Evolutionary conservation across 2,113 vertebrate species (phyloP), one percentile per base, ranked within the genome.

Genomic region (Rhagologus leucostigma): DNA sequence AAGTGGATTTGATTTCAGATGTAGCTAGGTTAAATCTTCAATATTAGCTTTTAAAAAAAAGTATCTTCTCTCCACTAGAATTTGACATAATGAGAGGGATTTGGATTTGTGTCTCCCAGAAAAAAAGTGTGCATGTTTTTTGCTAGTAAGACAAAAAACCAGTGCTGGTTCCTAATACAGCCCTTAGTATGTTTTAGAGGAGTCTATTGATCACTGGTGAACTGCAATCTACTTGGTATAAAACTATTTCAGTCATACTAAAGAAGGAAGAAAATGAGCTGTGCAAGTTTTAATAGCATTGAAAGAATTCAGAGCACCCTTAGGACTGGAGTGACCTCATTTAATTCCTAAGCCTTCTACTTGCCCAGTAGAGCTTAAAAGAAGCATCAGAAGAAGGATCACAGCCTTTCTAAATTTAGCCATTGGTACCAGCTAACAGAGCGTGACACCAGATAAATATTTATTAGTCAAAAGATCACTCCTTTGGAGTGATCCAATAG

Each of bases 371-470:
- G 89, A 92, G 79, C 91, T 97, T 90, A 92, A 93, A 95, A 80
- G 87, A 70, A 94, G 91, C 71, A 78, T 64, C 93, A 88, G 81
- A 79, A 88, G 90, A 86, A 94, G 92, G 94, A 95, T 94, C 95
- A 89, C 65, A 84, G 64, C 65, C 76, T 87, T 91, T 90, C 97
- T 97, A 97, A 96, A 93, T 93, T 92, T 96, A 97, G 92, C 59
- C 68, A 13, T 50, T 88, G 89, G 78, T 90, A 78, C 52, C 80
- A 87, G 83, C 71, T 84, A 96, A 71, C 32, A 60, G 47, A 80
- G 88, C 11, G 2, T 92, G 87, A 77, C 63, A 86, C 74, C 92
- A 95, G 68, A 81, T 82, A 92, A 95, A 91, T 95, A 86, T 96
- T 93, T 95, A 56, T 60, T 88, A 53, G 88, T 59, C 70, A 71